phyloP scores from a whole-genome alignment of 2,797 vertebrate species.

The Emys orbicularis region DNA sequence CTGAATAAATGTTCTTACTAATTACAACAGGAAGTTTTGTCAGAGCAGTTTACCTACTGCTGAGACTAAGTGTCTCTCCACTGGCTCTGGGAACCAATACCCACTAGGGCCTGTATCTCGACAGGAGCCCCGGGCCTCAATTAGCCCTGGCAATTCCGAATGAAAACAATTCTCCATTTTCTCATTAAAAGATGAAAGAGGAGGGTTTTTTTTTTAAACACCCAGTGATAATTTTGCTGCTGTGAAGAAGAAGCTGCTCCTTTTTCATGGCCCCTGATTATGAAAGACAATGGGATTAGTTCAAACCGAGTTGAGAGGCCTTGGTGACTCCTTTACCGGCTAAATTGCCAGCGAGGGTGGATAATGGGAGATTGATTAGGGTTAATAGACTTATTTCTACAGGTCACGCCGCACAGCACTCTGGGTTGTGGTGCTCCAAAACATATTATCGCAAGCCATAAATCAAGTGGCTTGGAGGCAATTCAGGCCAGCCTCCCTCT shows the following conservation, averaged over 20 bases:
- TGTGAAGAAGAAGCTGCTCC: constrained; percentile 61
- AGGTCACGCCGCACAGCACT: constrained; percentile 81
- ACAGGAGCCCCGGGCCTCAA: constrained; percentile 73
- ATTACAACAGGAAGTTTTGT: constrained; percentile 82
- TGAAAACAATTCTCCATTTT: constrained; percentile 84
- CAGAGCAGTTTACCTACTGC: constrained; percentile 59
- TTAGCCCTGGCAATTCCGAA: constrained; percentile 78
- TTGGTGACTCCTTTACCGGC: constrained; percentile 71
- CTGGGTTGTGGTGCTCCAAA: constrained; percentile 76
- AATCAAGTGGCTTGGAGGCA: constrained; percentile 81
- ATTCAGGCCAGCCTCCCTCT: constrained; percentile 55
- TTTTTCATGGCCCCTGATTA: constrained; percentile 69
- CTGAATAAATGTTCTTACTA: constrained; percentile 74
- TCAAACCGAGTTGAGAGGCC: constrained; percentile 71
- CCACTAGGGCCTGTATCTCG: constrained; percentile 36
- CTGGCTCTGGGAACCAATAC: constrained; percentile 71
- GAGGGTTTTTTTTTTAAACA: constrained; percentile 36
- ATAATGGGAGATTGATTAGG: constrained; percentile 90
- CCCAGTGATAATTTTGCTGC: constrained; percentile 61
- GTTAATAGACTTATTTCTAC: constrained; percentile 88
- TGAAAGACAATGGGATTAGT: constrained; percentile 84
- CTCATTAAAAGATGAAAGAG: constrained; percentile 84
- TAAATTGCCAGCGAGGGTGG: constrained; percentile 80
- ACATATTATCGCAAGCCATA: constrained; percentile 82
- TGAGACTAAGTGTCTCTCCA: constrained; percentile 66